These are phyloP conservation scores for Zaprionus lachaisei DNA, from an alignment of 1,140 invertebrate genomes.

Conservation along the genomic window DNA sequence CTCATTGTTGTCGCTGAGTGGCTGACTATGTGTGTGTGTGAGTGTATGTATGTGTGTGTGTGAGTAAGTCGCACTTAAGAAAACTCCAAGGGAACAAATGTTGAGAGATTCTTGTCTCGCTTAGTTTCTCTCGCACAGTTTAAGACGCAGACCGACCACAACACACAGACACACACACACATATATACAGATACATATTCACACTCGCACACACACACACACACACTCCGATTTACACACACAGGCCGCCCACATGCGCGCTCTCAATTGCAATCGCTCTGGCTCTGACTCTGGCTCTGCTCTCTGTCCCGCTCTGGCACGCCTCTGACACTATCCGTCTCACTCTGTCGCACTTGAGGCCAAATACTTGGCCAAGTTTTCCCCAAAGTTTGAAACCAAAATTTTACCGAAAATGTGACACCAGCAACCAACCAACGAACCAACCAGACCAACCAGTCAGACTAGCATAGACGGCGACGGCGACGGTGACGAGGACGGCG, in stretches of 20 bases:
- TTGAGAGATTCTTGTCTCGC: constrained; percentile 29
- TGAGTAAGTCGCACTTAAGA: constrained; percentile 52
- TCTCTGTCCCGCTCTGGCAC: constrained; percentile 18
- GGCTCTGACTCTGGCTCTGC: constrained; percentile 14
- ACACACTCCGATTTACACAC: constrained; percentile 52
- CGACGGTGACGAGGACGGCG: background rate
- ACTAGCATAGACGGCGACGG: background rate
- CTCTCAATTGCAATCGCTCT: constrained; percentile 47
- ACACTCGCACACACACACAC: constrained; percentile 13
- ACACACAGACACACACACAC: constrained; percentile 32
- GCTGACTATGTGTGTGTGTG: constrained; percentile 1
- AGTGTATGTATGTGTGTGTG: constrained; percentile 27
- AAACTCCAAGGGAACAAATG: constrained; percentile 55
- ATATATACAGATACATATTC: constrained; percentile 19
- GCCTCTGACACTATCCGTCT: constrained; percentile 30
- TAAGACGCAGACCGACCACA: constrained; percentile 37
- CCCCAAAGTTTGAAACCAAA: constrained; percentile 83
- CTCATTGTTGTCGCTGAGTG: constrained; percentile 13
- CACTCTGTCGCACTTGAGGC: constrained; percentile 71
- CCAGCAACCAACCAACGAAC: constrained; percentile 79
- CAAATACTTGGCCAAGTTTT: constrained; percentile 83
- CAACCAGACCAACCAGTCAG: constrained; percentile 67
- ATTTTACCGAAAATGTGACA: constrained; percentile 82
- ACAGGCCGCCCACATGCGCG: constrained; percentile 50
- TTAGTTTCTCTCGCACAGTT: constrained; percentile 38